A percentile compares a stretch with the other conserved stretches of the same genome.
Evolutionary conservation across 1,140 invertebrate species (phyloP).

Genomic region (Polypedilum vanderplanki): DNA sequence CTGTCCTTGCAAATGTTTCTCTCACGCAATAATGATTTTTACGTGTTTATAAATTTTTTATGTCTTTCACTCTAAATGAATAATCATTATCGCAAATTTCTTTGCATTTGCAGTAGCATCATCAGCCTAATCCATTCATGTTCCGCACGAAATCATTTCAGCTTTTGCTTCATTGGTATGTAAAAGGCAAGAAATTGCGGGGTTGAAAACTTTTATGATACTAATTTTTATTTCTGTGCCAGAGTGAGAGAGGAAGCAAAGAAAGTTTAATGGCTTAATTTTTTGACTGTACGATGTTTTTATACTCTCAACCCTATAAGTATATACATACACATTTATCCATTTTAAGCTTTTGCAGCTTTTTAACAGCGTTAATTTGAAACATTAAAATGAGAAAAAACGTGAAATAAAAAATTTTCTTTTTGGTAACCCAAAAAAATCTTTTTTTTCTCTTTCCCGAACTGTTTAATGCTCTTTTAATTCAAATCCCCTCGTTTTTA

Average conservation of each 20-base stretch:
- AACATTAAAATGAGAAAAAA: neutral
- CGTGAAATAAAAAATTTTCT: neutral
- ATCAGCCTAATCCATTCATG: neutral
- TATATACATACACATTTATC: neutral
- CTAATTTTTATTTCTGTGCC: neutral
- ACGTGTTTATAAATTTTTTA: conserved; percentile 26
- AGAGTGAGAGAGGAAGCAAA: neutral
- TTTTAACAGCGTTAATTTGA: conserved; percentile 13
- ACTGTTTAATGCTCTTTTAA: conserved; percentile 13
- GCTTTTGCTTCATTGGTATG: neutral
- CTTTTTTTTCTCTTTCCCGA: neutral
- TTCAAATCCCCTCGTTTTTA: neutral
- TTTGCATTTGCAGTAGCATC: neutral
- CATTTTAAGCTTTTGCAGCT: conserved; percentile 12
- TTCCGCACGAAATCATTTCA: neutral
- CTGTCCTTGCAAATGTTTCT: conserved; percentile 3
- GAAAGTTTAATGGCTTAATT: conserved; percentile 19
- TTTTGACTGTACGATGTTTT: conserved; percentile 4
- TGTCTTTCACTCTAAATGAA: neutral
- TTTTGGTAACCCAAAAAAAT: neutral
- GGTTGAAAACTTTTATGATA: neutral
- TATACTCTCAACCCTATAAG: neutral
- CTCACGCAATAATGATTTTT: conserved; percentile 25
- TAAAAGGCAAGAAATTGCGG: neutral
- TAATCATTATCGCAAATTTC: conserved; percentile 20